Base-by-base conservation (phyloP, 2,797 vertebrate species). In the Coilia nasus region DNA sequence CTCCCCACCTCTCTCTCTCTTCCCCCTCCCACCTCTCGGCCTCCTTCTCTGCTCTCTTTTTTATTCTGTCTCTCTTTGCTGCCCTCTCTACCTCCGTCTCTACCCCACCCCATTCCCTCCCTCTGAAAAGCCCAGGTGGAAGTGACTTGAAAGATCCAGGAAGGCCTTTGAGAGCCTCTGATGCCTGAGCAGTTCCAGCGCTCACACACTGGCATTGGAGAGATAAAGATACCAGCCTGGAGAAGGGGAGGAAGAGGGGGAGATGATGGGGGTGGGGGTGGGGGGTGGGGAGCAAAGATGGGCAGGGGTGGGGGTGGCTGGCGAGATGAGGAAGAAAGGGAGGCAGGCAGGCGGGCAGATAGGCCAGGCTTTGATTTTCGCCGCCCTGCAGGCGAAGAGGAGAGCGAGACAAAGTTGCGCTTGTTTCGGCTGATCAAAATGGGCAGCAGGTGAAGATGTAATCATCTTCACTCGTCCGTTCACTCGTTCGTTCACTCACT, bases 391-490 rank as follows among this genome's bases (percentile, higher is more conserved):
- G 67, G 67, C 67, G 25, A 15, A 75, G 17, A 17, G 67, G 31
- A 75, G 31, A 41, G 28, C 28, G 67, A 75, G 67, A 75, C 67
- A 75, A 35, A 75, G 67, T 75, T 14, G 12, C 6, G 15, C 67
- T 75, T 75, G 31, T 75, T 35, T 75, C 28, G 67, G 25, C 25
- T 75, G 25, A 75, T 75, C 67, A 15, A 75, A 75, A 75, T 75
- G 67, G 67, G 67, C 67, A 75, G 14, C 67, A 75, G 67, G 35
- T 75, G 67, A 75, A 75, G 67, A 75, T 75, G 67, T 28, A 35
- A 75, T 75, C 67, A 1, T 75, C 31, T 5, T 31, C 64, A 71
- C 11, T 71, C 25, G 11, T 71, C 28, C 14, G 19, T 19, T n/a
- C 67, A 19, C 31, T 15, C 67, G 12, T 9, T 71, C 9, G 10